Evolutionary conservation across 2,888 invertebrate species (phyloP), one percentile per base, ranked within the genome.

Genomic region (Cepaea hortensis): DNA sequence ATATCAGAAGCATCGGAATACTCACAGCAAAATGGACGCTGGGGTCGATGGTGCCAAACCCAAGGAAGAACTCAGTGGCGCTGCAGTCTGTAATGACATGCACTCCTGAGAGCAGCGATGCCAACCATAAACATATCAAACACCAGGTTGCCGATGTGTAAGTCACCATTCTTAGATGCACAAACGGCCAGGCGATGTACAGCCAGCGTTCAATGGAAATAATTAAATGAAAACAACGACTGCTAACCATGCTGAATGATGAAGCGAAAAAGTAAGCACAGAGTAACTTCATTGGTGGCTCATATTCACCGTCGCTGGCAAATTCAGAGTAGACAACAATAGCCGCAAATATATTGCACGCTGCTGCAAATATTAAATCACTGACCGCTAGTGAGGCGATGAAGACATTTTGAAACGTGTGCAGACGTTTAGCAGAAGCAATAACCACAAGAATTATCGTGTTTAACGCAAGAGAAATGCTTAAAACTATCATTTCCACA

Each of bases 171-270:
- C 62, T n/a, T 15, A 61, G 73, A 15, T 83, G 83, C 11, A 46
- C n/a, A 13, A 75, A 75, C 5, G 83, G 83, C 23, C 62, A 23
- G 15, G 83, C 75, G n/a, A 83, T 83, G 23, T 46, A 83, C 0
- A 83, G 18, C 83, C 83, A 83, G 18, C 83, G 83, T 23, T 83
- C 83, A n/a, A 61, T 13, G 61, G 83, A 83, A 20, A 83, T 83
- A 5, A 55, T 18, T 11, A 83, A 73, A 55, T 61, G 55, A 13
- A 13, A 13, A 5, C 50, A 48, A 9, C 72, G n/a, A 61, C 72
- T 75, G 6, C 20, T 70, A n/a, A n/a, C 65, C 50, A 50, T 50
- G 11, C 68, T 50, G n/a, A n/a, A n/a, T 3, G 20, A 50, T 18
- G 70, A n/a, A 2, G 70, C 1, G 13, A 35, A 81, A n/a, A 70